Percentiles rank a stretch among this genome's conserved stretches.
Conservation (phyloP, 2,888 invertebrate species). For the Lithophane ornitopus region DNA sequence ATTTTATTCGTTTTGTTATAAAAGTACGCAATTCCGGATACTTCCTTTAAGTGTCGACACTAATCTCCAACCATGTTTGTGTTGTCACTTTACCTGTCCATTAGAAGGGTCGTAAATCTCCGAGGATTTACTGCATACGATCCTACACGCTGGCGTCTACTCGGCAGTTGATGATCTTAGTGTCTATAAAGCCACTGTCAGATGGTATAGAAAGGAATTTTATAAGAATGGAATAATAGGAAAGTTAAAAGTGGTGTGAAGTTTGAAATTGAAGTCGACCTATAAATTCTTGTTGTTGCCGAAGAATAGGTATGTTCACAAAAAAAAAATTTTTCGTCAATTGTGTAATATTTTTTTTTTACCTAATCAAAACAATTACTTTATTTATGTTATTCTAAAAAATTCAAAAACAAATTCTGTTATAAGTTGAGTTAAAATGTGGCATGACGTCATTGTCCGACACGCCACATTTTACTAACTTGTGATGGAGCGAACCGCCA, state of each 20-base stretch:
- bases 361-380: too few relatives aligned
- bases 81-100: conserved; percentile 58
- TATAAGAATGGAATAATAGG: background rate
- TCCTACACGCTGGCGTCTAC: conserved; percentile 18
- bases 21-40: conserved; percentile 13
- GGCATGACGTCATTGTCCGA: too few relatives aligned
- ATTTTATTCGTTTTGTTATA: conserved; percentile 1
- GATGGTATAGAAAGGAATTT: background rate
- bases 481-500: too few relatives aligned
- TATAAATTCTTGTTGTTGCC: background rate
- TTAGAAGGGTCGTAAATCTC: conserved; percentile 55
- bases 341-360: too few relatives aligned
- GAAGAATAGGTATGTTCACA: too few relatives aligned
- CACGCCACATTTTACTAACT: too few relatives aligned
- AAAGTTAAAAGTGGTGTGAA: background rate
- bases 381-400: too few relatives aligned
- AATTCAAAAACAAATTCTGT: too few relatives aligned
- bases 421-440: too few relatives aligned
- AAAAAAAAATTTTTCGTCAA: too few relatives aligned
- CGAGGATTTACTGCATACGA: conserved; percentile 49
- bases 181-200: conserved; percentile 10
- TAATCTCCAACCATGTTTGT: conserved; percentile 48
- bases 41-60: conserved; percentile 39
- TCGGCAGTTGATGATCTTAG: conserved; percentile 44
- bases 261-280: background rate